Conservation (phyloP, 1,140 invertebrate species). For the Ericerus pela region DNA sequence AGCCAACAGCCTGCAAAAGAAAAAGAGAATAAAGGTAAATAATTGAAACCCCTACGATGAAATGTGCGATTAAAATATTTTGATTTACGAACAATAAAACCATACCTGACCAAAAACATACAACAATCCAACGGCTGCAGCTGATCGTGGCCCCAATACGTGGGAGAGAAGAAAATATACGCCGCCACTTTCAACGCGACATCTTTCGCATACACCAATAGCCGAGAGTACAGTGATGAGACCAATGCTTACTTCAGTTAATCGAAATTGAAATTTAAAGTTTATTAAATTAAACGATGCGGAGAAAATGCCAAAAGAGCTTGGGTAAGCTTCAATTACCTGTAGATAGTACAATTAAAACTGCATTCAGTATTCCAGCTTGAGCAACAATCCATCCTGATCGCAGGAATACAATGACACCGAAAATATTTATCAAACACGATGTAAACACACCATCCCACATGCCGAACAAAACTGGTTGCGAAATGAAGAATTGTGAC, state of each 20-base stretch:
- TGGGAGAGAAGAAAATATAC: slow-evolving; percentile 90
- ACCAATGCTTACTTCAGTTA: too few species aligned
- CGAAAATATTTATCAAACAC: slow-evolving; percentile 91
- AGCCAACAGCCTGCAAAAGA: slow-evolving; percentile 69
- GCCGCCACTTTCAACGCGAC: slow-evolving; percentile 83
- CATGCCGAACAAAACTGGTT: slow-evolving; percentile 87
- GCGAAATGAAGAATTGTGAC: slow-evolving; percentile 81
- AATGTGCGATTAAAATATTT: background rate
- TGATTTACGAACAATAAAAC: slow-evolving; percentile 4
- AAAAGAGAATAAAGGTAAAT: too few species aligned
- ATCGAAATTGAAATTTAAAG: too few species aligned
- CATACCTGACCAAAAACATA: slow-evolving; percentile 89
- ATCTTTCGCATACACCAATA: slow-evolving; percentile 89
- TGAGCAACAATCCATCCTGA: slow-evolving; percentile 95
- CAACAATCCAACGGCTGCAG: slow-evolving; percentile 75
- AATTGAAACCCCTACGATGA: too few species aligned
- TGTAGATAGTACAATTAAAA: slow-evolving; percentile 75
- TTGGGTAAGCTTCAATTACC: slow-evolving; percentile 34
- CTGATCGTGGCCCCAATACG: slow-evolving; percentile 80
- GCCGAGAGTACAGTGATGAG: slow-evolving; percentile 82
- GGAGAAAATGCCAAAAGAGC: background rate
- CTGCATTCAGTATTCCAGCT: slow-evolving; percentile 74
- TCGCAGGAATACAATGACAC: slow-evolving; percentile 88
- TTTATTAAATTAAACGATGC: background rate
- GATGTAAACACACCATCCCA: slow-evolving; percentile 95